phyloP scores from a whole-genome alignment of 2,888 invertebrate species.

The Melinaea marsaeus region DNA sequence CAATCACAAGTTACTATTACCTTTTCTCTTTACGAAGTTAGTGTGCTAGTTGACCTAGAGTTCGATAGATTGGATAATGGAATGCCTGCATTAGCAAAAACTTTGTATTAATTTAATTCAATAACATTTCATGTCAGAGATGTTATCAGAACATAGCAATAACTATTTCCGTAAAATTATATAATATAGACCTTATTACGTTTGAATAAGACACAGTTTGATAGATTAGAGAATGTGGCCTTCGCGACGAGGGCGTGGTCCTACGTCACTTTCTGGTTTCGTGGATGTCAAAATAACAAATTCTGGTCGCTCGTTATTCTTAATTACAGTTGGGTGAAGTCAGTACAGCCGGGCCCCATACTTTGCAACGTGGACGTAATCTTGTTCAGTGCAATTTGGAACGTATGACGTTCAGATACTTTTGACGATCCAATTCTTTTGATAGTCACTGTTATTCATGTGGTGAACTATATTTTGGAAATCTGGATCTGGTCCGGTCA shows the following conservation, averaged over 20 bases:
- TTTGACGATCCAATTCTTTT: too few species aligned
- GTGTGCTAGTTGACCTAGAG: too few species aligned
- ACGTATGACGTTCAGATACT: too few species aligned
- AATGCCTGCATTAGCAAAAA: not conserved
- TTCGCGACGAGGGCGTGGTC: constrained; percentile 46
- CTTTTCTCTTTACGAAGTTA: too few species aligned
- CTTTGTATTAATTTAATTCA: not conserved
- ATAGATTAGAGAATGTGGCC: constrained; percentile 13
- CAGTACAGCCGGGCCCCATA: too few species aligned
- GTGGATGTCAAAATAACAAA: not conserved
- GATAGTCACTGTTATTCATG: too few species aligned
- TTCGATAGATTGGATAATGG: too few species aligned
- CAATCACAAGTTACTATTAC: too few species aligned
- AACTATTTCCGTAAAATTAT: not conserved
- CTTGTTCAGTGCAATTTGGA: too few species aligned
- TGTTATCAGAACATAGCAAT: constrained; percentile 1
- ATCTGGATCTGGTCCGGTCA: too few species aligned
- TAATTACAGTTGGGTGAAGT: not conserved
- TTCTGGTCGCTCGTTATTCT: not conserved
- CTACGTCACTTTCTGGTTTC: constrained; percentile 41
- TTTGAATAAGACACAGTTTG: constrained; percentile 7
- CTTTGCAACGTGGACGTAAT: too few species aligned
- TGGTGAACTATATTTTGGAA: too few species aligned
- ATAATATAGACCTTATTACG: not conserved
- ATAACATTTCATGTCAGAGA: not conserved